Evolutionary conservation across 2,797 vertebrate species (phyloP).

Genomic region (Scolopax bukidnonensis): DNA sequence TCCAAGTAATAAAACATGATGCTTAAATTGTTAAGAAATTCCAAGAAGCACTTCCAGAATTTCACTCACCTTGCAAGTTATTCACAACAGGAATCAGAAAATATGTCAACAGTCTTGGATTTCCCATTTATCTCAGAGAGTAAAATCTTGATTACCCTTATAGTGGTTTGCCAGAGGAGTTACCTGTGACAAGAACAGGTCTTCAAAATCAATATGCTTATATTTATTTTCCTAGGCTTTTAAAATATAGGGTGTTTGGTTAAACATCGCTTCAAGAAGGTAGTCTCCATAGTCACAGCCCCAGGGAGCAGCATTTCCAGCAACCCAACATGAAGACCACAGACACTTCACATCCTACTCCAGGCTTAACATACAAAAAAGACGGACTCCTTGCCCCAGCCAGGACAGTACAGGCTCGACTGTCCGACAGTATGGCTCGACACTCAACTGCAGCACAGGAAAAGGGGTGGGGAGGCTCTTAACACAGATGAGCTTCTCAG

Average conservation of each 20-base stretch:
- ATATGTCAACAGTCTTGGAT: background rate
- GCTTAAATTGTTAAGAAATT: background rate
- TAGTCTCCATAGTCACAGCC: background rate
- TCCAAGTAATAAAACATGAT: background rate
- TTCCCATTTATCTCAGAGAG: background rate
- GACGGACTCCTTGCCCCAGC: background rate
- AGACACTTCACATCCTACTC: background rate
- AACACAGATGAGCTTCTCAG: background rate
- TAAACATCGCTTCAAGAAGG: background rate
- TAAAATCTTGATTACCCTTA: background rate
- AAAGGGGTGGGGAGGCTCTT: background rate
- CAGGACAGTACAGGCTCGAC: background rate
- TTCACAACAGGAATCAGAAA: background rate
- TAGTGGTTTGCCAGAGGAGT: background rate
- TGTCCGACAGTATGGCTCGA: background rate
- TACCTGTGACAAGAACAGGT: background rate
- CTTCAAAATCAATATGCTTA: background rate
- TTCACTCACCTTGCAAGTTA: background rate
- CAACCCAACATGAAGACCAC: background rate
- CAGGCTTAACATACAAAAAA: rapidly evolving
- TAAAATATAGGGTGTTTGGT: background rate
- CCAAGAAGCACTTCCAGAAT: background rate
- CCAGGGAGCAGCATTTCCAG: background rate
- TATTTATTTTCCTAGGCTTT: background rate
- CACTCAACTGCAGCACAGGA: background rate